Evolutionary conservation across 2,888 invertebrate genomes (phyloP).

Genomic region (Papilio protenor): DNA sequence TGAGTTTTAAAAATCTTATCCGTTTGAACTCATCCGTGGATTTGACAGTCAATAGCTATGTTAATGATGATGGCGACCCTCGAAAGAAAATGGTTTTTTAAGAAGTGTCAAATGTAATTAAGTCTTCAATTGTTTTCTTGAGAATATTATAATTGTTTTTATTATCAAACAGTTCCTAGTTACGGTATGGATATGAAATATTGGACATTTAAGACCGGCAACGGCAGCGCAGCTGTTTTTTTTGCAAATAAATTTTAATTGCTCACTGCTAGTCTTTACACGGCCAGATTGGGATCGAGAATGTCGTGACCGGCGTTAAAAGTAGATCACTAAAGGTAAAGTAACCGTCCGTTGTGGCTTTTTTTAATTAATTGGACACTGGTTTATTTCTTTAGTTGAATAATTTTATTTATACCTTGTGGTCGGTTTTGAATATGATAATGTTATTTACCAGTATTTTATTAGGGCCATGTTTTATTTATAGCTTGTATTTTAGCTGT

Average conservation of each 20-base stretch:
- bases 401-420: neutral
- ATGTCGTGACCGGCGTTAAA: conserved; percentile 37
- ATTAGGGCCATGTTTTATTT: neutral
- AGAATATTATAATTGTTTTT: neutral
- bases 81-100: too few relatives aligned
- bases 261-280: conserved; percentile 24
- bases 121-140: too few relatives aligned
- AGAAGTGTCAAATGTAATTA: too few relatives aligned
- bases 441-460: neutral
- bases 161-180: neutral
- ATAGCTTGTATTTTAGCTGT: neutral
- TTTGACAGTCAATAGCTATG: too few relatives aligned
- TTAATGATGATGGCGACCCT: too few relatives aligned
- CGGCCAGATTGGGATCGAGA: conserved; percentile 34
- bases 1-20: too few relatives aligned
- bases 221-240: neutral
- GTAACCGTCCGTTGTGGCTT: conserved; percentile 24
- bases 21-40: too few relatives aligned
- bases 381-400: conserved; percentile 23
- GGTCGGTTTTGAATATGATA: neutral
- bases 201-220: neutral
- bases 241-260: conserved; percentile 36
- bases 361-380: conserved; percentile 36
- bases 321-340: conserved; percentile 37
- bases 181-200: neutral